These are phyloP conservation scores for Oreonectes daqikongensis DNA, from an alignment of 2,797 vertebrate genomes.

Conservation along the genomic window DNA sequence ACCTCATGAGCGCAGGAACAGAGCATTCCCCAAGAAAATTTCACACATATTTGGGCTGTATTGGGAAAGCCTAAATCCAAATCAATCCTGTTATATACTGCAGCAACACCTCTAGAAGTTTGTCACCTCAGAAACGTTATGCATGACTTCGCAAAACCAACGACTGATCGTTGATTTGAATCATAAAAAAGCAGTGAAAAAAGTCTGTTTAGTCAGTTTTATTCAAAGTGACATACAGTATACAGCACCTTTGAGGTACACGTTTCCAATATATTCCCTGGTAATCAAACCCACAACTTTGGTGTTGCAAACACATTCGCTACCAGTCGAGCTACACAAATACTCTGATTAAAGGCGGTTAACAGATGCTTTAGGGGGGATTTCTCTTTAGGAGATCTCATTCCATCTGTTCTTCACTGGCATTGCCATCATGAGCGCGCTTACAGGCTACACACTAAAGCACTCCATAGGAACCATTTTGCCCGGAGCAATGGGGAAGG, in stretches of 20 bases:
- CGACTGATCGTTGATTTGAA: constrained; percentile 10
- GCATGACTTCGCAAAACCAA: not conserved
- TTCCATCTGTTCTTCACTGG: constrained; percentile 73
- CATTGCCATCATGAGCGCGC: constrained; percentile 66
- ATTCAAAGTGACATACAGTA: not conserved
- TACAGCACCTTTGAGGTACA: too few relatives aligned
- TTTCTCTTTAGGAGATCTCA: constrained; percentile 69
- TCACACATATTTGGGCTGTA: constrained; percentile 53
- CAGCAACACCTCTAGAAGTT: constrained; percentile 38
- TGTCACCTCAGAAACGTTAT: constrained; percentile 1
- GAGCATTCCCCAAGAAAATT: constrained; percentile 52
- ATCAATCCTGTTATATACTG: constrained; percentile 50
- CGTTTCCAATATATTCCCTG: not conserved
- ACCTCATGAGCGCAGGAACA: constrained; percentile 40
- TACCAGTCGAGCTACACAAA: not conserved
- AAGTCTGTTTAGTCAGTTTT: too few relatives aligned
- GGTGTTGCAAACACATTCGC: not conserved
- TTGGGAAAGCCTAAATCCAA: constrained; percentile 46
- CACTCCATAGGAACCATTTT: constrained; percentile 57
- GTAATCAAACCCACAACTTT: not conserved
- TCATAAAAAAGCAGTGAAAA: constrained; percentile 12
- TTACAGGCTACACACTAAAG: constrained; percentile 55
- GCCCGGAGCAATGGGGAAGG: constrained; percentile 53
- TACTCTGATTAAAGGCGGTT: constrained; percentile 68
- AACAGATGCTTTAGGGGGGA: constrained; percentile 72